Evolutionary conservation across 2,888 invertebrate species (phyloP).

Genomic region (Steromphala cineraria): DNA sequence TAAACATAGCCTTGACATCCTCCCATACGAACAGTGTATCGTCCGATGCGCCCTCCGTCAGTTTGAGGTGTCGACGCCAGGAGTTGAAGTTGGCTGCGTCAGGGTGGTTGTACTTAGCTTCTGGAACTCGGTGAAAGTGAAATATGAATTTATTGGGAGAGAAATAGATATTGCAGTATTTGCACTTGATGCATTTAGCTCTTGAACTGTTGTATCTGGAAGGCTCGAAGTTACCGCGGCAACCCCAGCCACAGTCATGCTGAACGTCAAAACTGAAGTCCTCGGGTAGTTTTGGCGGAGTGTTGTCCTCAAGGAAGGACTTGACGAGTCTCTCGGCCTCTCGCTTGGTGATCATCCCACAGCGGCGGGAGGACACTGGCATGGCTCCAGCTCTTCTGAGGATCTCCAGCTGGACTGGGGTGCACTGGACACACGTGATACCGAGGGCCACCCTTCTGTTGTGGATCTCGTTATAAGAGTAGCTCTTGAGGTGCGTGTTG

Average conservation of each 20-base stretch:
- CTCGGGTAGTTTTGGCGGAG: constrained; percentile 85
- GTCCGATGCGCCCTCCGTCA: constrained; percentile 79
- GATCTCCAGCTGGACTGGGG: constrained; percentile 96
- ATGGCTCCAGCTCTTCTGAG: constrained; percentile 86
- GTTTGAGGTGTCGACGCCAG: constrained; percentile 95
- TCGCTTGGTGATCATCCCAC: constrained; percentile 90
- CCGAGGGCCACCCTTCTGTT: constrained; percentile 91
- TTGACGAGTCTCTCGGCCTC: constrained; percentile 96
- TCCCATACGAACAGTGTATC: constrained; percentile 87
- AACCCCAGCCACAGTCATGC: constrained; percentile 97
- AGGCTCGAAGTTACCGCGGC: constrained; percentile 80
- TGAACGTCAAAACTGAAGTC: constrained; percentile 95
- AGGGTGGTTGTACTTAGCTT: constrained; percentile 87
- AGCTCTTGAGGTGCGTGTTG: constrained; percentile 94
- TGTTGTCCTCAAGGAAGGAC: constrained; percentile 87
- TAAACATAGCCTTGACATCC: constrained; percentile 99
- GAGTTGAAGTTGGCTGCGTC: constrained; percentile 99
- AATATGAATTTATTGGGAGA: constrained; percentile 99
- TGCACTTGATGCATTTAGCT: constrained; percentile 97
- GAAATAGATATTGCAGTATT: constrained; percentile 94
- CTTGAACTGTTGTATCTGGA: constrained; percentile 82
- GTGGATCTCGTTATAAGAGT: constrained; percentile 98
- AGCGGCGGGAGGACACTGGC: constrained; percentile 77
- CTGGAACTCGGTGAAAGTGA: constrained; percentile 87
- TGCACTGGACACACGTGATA: constrained; percentile 91